Evolutionary conservation across 1,140 invertebrate species (phyloP), one percentile per base, ranked within the genome.

Genomic region (Eriosoma lanigerum): DNA sequence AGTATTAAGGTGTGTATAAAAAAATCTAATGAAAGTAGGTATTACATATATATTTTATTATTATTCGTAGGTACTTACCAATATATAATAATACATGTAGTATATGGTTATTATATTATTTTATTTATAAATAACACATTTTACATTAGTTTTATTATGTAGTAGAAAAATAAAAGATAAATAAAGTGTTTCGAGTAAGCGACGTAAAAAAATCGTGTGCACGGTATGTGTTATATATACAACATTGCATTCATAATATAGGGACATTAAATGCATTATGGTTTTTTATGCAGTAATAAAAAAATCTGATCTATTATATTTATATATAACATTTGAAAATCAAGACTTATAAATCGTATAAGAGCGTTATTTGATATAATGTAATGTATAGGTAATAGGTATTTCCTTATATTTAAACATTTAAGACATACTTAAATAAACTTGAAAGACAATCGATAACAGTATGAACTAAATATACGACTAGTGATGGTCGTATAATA

Each of bases 281-380:
- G 62, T 64, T 38, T 62, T 44, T 64, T 64, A 64, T 4, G 3
- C 8, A 32, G 60, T 17, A 62, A 32, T 64, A 64, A 64, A 64
- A 62, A 64, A 64, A 44, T 32, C 62, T 64, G 29, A 64, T 64
- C 29, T 64, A 64, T n/a, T n/a, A n/a, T n/a, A n/a, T n/a, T n/a
- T n/a, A 29, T 44, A 15, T 12, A 15, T 48, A 62, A 32, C 32
- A 19, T 64, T 38, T 38, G 4, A 64, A 64, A 64, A n/a, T 29
- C 19, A 64, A 38, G 24, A 32, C 10, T 38, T 21, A 64, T 32
- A 62, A 32, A 62, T 32, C 26, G 19, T 64, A 9, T 38, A 38
- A 9, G 9, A 38, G 38, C 3, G 4, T 1, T 44, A n/a, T n/a
- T n/a, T n/a, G n/a, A n/a, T n/a, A n/a, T n/a, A n/a, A n/a, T n/a